These are phyloP conservation scores for Maccullochella peelii DNA, from an alignment of 2,113 vertebrate genomes.

Conservation along the genomic window DNA sequence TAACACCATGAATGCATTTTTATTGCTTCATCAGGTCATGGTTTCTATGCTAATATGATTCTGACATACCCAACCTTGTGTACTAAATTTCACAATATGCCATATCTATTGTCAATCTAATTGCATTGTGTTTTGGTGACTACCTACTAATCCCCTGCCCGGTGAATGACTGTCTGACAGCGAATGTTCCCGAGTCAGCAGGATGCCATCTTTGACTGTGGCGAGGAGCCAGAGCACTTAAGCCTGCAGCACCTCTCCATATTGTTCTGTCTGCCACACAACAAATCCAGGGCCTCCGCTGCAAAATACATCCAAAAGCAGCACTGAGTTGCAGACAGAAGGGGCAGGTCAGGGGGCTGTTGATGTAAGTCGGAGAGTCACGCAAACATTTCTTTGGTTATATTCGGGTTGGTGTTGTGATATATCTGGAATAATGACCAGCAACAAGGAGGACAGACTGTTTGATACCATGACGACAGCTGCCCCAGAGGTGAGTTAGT, in stretches of 20 bases:
- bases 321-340: conserved; percentile 13
- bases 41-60: background rate
- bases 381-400: conserved; percentile 1
- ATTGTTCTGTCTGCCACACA: conserved; percentile 63
- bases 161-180: conserved; percentile 28
- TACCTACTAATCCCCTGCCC: conserved; percentile 49
- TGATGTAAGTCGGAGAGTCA: conserved; percentile 23
- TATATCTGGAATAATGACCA: conserved; percentile 77
- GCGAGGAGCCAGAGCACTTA: conserved; percentile 45
- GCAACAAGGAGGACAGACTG: conserved; percentile 77
- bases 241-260: conserved; percentile 65
- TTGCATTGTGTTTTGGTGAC: conserved; percentile 36
- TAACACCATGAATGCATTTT: background rate
- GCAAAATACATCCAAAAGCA: conserved; percentile 32
- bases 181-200: conserved; percentile 74
- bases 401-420: background rate
- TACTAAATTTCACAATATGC: background rate
- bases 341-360: conserved; percentile 25
- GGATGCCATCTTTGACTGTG: conserved; percentile 55
- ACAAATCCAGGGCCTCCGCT: conserved; percentile 59
- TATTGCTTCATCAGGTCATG: background rate
- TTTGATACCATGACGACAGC: conserved; percentile 78
- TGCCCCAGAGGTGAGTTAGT: conserved; percentile 82
- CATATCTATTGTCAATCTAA: conserved; percentile 25
- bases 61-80: background rate